Conservation (phyloP, 2,797 vertebrate genomes). For the Sparus aurata region DNA sequence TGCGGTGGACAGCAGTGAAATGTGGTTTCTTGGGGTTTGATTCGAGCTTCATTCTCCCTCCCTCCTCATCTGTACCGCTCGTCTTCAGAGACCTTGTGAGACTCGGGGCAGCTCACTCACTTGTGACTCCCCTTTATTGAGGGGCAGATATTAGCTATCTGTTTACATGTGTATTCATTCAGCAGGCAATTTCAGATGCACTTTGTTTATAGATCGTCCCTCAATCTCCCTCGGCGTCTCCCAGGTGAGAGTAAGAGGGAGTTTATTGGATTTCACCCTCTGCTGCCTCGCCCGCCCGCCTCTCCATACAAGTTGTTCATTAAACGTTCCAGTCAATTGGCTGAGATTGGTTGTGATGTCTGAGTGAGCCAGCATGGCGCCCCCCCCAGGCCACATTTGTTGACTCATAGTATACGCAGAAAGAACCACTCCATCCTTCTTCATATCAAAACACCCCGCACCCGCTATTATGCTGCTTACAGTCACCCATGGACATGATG, state of each 20-base stretch:
- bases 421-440: conserved; percentile 50
- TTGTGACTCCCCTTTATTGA: conserved; percentile 79
- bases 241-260: conserved; percentile 76
- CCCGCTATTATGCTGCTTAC: conserved; percentile 18
- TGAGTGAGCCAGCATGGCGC: conserved; percentile 66
- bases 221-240: conserved; percentile 65
- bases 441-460: conserved; percentile 40
- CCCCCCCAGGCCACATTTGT: conserved; percentile 62
- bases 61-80: conserved; percentile 19
- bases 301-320: conserved; percentile 80
- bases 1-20: conserved; percentile 27
- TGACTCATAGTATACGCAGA: conserved; percentile 29
- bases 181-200: conserved; percentile 79
- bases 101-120: conserved; percentile 66
- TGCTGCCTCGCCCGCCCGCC: conserved; percentile 62
- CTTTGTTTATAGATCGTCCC: conserved; percentile 80
- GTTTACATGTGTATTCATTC: conserved; percentile 83
- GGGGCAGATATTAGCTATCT: conserved; percentile 81
- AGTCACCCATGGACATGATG: conserved; percentile 9
- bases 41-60: conserved; percentile 5
- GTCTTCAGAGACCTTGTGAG: conserved; percentile 47
- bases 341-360: conserved; percentile 74
- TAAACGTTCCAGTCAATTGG: conserved; percentile 84
- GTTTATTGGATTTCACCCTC: conserved; percentile 86
- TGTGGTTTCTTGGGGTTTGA: conserved; percentile 34